Conservation (phyloP, 1,140 invertebrate species). For the Cepaea nemoralis region DNA sequence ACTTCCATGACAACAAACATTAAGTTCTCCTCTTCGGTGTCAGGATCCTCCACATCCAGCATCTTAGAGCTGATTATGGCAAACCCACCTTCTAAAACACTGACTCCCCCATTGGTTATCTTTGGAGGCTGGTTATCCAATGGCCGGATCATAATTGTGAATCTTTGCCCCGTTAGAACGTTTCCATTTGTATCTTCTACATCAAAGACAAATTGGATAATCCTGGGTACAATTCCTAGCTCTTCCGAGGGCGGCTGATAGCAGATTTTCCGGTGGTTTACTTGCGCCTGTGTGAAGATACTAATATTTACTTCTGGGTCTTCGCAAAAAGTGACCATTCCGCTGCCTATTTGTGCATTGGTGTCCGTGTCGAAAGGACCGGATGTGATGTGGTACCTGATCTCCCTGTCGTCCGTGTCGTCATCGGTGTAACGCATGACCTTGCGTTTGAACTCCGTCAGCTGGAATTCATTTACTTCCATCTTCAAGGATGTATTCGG, state of each 20-base stretch:
- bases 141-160: constrained; percentile 67
- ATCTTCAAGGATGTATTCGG: constrained; percentile 64
- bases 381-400: constrained; percentile 62
- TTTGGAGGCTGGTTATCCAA: constrained; percentile 71
- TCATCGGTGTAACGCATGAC: constrained; percentile 68
- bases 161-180: constrained; percentile 64
- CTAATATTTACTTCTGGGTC: constrained; percentile 54
- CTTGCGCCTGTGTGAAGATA: constrained; percentile 70
- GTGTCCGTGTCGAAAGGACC: constrained; percentile 67
- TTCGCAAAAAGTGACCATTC: constrained; percentile 68
- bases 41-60: constrained; percentile 68
- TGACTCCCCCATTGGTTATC: constrained; percentile 64
- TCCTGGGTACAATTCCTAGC: constrained; percentile 67
- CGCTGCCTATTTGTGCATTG: constrained; percentile 63
- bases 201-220: constrained; percentile 69
- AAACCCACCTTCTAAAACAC: constrained; percentile 67
- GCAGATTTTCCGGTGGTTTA: constrained; percentile 72
- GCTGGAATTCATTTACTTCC: constrained; percentile 68
- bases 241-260: constrained; percentile 70
- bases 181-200: constrained; percentile 71
- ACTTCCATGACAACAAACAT: constrained; percentile 65
- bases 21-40: constrained; percentile 62
- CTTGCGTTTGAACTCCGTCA: constrained; percentile 65
- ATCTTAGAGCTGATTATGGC: constrained; percentile 61
- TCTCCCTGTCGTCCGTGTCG: constrained; percentile 65